Conservation (phyloP, 2,797 vertebrate genomes). For the Pangasius larnaudii region DNA sequence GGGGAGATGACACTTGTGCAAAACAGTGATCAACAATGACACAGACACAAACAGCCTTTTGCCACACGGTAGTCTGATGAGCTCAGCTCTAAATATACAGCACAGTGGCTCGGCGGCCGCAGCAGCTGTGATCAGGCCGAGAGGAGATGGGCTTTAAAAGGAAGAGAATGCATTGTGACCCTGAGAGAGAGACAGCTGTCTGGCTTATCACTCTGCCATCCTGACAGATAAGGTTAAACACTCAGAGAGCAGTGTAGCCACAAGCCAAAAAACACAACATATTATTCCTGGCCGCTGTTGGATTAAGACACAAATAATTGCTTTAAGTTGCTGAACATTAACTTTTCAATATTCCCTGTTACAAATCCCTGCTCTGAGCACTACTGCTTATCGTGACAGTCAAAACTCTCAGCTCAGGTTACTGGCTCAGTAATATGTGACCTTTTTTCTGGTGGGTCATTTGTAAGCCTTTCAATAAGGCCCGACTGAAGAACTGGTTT, state of each 20-base stretch:
- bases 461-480: slow-evolving; percentile 22
- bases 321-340: slow-evolving; percentile 32
- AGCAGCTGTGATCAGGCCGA: slow-evolving; percentile 62
- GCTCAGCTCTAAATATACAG: slow-evolving; percentile 79
- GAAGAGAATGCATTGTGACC: slow-evolving; percentile 80
- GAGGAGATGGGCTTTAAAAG: slow-evolving; percentile 74
- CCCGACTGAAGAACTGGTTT: not conserved
- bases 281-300: slow-evolving; percentile 32
- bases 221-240: slow-evolving; percentile 89
- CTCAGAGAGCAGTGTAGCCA: slow-evolving; percentile 26
- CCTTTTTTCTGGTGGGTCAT: slow-evolving; percentile 31
- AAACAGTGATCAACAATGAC: slow-evolving; percentile 55
- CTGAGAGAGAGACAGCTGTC: slow-evolving; percentile 80
- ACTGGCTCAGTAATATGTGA: slow-evolving; percentile 31
- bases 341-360: not conserved
- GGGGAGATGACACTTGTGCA: not conserved
- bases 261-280: slow-evolving; percentile 42
- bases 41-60: slow-evolving; percentile 37
- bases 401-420: slow-evolving; percentile 40
- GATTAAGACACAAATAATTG: slow-evolving; percentile 24
- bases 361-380: slow-evolving; percentile 27
- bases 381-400: slow-evolving; percentile 23
- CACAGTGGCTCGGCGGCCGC: slow-evolving; percentile 45
- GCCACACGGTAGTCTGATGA: slow-evolving; percentile 61
- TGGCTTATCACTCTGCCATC: slow-evolving; percentile 81